Percentiles rank a stretch among this genome's conserved stretches.
Evolutionary conservation across 2,888 invertebrate genomes (phyloP).

Genomic region (Drosophila algonquin): DNA sequence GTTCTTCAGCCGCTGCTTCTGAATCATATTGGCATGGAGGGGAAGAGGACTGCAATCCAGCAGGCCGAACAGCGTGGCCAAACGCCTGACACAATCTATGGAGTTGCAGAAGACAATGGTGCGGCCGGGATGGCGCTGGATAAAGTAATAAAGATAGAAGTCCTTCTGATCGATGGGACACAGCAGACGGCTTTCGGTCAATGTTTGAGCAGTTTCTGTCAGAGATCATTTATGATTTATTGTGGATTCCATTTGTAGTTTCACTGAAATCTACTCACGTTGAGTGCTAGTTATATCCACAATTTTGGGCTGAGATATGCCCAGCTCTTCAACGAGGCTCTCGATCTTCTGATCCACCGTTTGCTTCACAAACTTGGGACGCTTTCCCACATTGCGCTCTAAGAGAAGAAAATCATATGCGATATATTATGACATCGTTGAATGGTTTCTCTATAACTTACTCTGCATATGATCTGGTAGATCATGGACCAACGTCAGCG

Average conservation of each 20-base stretch:
- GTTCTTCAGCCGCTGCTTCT: conserved; percentile 96
- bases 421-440: too few species aligned
- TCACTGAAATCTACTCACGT: conserved; percentile 83
- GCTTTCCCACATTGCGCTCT: conserved; percentile 81
- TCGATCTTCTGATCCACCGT: conserved; percentile 91
- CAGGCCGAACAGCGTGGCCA: conserved; percentile 88
- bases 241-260: background rate
- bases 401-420: background rate
- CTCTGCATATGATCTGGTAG: conserved; percentile 89
- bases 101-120: conserved; percentile 97
- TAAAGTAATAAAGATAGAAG: conserved; percentile 95
- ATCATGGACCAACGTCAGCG: conserved; percentile 95
- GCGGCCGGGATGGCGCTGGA: conserved; percentile 92
- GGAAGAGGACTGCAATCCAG: conserved; percentile 90
- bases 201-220: conserved; percentile 90
- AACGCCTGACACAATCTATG: conserved; percentile 95
- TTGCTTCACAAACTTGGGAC: conserved; percentile 86
- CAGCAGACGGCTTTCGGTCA: conserved; percentile 93
- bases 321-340: conserved; percentile 90
- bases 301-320: conserved; percentile 95
- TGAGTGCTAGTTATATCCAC: conserved; percentile 94
- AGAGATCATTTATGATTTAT: background rate
- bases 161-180: conserved; percentile 94
- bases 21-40: conserved; percentile 95
- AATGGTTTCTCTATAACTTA: conserved; percentile 65